Conservation (phyloP, 1,140 invertebrate species). For the Drosophila mauritiana region DNA sequence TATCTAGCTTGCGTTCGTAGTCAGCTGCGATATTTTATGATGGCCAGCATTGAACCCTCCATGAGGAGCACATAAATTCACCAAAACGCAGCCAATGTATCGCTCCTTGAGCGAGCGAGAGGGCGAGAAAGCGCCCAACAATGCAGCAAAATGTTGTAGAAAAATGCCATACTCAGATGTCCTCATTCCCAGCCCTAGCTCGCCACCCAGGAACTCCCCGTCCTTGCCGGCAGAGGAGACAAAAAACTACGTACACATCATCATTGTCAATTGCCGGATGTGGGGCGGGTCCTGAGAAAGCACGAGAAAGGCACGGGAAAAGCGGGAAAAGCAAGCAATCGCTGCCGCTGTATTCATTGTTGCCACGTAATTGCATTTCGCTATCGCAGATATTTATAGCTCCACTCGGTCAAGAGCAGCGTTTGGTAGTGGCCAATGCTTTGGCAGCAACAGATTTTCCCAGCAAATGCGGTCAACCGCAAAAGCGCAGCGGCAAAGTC, state of each 20-base stretch:
- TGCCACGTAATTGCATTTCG: conserved; percentile 83
- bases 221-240: conserved; percentile 52
- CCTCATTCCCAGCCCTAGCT: conserved; percentile 1
- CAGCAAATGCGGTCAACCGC: conserved; percentile 81
- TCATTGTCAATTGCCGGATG: conserved; percentile 82
- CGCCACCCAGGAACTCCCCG: conserved; percentile 12
- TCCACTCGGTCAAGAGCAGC: conserved; percentile 80
- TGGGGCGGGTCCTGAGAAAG: conserved; percentile 26
- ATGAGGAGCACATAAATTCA: conserved; percentile 71
- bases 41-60: conserved; percentile 66
- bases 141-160: conserved; percentile 74
- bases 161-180: conserved; percentile 52
- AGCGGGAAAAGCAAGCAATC: conserved; percentile 63
- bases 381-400: conserved; percentile 83
- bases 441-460: conserved; percentile 80
- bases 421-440: conserved; percentile 63
- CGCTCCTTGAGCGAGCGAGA: conserved; percentile 57
- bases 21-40: conserved; percentile 78
- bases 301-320: too few relatives aligned
- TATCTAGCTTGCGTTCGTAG: conserved; percentile 48
- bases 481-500: conserved; percentile 79
- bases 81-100: conserved; percentile 66
- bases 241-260: conserved; percentile 81
- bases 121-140: conserved; percentile 44
- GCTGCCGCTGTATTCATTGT: conserved; percentile 81